These are phyloP conservation scores for Podarcis cretensis DNA, from an alignment of 2,113 vertebrate genomes.

Conservation along the genomic window DNA sequence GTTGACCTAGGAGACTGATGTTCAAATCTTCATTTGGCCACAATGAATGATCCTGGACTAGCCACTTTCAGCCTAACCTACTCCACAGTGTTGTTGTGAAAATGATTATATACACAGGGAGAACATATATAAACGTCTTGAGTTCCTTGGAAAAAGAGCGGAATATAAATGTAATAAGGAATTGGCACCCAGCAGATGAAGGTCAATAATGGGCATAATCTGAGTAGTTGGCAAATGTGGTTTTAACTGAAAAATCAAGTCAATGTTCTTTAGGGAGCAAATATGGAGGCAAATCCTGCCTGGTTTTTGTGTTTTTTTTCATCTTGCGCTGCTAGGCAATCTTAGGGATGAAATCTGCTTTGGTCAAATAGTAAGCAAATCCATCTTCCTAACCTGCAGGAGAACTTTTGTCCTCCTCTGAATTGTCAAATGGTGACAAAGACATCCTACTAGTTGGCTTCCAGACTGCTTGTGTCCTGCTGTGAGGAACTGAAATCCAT, in stretches of 20 bases:
- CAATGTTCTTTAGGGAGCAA: neutral
- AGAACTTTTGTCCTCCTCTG: conserved; percentile 57
- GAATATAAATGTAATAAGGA: neutral
- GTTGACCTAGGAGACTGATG: neutral
- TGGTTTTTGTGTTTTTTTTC: neutral
- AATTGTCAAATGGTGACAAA: conserved; percentile 64
- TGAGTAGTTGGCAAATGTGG: neutral
- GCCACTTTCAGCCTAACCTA: neutral
- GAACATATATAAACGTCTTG: neutral
- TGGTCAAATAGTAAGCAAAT: conserved; percentile 33
- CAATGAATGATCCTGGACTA: neutral
- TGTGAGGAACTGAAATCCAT: conserved; percentile 69
- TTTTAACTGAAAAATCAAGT: conserved; percentile 6
- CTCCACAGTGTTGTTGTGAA: neutral
- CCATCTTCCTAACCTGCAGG: conserved; percentile 58
- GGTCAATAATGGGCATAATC: neutral
- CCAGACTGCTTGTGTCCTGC: conserved; percentile 59
- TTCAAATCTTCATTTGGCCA: neutral
- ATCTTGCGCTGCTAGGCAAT: neutral
- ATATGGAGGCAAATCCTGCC: neutral
- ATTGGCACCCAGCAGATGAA: neutral
- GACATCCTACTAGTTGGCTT: conserved; percentile 60
- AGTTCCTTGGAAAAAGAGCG: neutral
- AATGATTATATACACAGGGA: neutral
- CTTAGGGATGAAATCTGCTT: conserved; percentile 23